A percentile compares a stretch with the other conserved stretches of the same genome.
Conservation (phyloP, 2,113 vertebrate genomes). For the Plecturocebus donacophilus region DNA sequence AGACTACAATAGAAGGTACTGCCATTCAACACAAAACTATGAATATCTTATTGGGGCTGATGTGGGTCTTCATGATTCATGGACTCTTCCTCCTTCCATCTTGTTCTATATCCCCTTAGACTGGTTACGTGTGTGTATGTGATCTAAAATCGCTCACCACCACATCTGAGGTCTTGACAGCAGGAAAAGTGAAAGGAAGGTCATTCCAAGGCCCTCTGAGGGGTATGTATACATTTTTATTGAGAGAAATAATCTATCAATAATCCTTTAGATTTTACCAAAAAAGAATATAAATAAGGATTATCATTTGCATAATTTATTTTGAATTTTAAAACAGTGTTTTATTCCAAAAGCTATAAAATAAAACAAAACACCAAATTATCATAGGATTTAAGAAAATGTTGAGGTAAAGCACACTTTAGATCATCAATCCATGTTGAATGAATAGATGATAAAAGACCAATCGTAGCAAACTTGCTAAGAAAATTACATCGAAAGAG, state of each 20-base stretch:
- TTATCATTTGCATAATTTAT: not conserved
- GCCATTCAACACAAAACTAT: not conserved
- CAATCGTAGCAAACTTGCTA: no score
- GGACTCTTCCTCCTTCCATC: not conserved
- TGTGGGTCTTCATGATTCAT: not conserved
- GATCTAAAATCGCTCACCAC: not conserved
- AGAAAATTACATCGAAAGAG: not conserved
- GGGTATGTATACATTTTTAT: not conserved
- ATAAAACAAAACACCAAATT: no score
- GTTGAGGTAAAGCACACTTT: no score
- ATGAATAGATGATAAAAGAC: no score
- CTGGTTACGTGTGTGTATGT: not conserved
- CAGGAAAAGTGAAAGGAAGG: not conserved
- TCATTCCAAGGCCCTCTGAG: not conserved
- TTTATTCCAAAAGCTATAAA: not conserved
- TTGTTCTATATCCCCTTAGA: not conserved
- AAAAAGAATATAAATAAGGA: not conserved
- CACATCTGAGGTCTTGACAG: not conserved
- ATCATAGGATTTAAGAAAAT: no score
- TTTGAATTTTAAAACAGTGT: constrained; percentile 10
- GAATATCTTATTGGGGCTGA: not conserved
- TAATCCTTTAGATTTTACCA: not conserved
- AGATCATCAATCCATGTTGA: no score
- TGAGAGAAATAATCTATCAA: not conserved
- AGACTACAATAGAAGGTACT: not conserved